phyloP scores from a whole-genome alignment of 2,113 vertebrate species.

The Tursiops truncatus region DNA sequence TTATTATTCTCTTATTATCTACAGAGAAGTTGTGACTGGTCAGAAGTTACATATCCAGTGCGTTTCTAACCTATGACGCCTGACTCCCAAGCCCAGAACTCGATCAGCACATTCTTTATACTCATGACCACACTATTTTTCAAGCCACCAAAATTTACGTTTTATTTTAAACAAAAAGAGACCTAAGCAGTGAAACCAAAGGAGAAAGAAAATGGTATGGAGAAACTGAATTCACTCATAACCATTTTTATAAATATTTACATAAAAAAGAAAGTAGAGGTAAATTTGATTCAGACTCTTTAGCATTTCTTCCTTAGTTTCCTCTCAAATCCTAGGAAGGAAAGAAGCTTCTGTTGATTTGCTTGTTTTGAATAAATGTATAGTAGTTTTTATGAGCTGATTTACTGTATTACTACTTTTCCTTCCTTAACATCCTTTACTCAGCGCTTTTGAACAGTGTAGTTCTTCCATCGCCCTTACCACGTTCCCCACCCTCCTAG shows the following conservation, averaged over 20 bases:
- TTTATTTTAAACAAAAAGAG: constrained; percentile 4
- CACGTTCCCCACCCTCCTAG: neutral
- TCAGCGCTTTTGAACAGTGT: neutral
- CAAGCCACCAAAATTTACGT: neutral
- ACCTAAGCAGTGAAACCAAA: neutral
- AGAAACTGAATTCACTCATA: neutral
- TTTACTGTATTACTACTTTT: neutral
- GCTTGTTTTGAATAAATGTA: neutral
- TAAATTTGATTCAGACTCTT: neutral
- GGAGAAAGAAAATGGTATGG: neutral
- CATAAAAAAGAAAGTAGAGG: neutral
- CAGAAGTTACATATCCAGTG: neutral
- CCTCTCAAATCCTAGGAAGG: neutral
- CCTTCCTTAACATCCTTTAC: neutral
- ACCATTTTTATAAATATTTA: neutral
- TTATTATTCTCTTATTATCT: neutral
- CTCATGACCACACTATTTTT: neutral
- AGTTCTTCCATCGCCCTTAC: neutral
- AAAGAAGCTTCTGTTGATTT: neutral
- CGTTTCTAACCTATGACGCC: neutral
- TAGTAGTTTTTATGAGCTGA: neutral
- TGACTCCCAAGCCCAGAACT: neutral
- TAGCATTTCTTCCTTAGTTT: neutral
- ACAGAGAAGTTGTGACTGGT: neutral
- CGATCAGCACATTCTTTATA: neutral